phyloP scores from a whole-genome alignment of 2,113 vertebrate species.

The Coreoperca whiteheadi region DNA sequence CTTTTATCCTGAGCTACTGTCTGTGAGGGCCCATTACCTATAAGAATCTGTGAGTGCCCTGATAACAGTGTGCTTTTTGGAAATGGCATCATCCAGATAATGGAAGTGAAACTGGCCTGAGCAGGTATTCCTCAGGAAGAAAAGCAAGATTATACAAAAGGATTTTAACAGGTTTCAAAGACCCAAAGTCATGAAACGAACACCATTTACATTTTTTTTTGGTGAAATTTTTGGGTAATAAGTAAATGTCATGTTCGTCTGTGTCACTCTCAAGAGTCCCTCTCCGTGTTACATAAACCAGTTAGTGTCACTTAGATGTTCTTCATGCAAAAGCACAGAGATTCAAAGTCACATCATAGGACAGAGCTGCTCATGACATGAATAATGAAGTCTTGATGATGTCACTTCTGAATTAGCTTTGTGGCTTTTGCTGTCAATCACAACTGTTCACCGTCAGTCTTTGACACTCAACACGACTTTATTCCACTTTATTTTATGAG shows the following conservation, averaged over 20 bases:
- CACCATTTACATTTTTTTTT: background rate
- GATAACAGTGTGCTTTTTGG: conserved; percentile 37
- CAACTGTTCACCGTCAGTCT: background rate
- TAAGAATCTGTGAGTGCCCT: conserved; percentile 29
- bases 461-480: background rate
- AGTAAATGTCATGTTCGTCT: background rate
- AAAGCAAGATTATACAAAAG: conserved; percentile 3
- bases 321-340: conserved; percentile 11
- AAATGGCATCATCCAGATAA: conserved; percentile 58
- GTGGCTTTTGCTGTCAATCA: conserved; percentile 1
- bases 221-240: too few species aligned
- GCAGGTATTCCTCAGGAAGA: conserved; percentile 3
- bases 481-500: conserved; percentile 15
- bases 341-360: conserved; percentile 20
- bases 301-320: conserved; percentile 31
- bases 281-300: conserved; percentile 34
- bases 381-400: conserved; percentile 17
- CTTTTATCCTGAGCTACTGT: conserved; percentile 4
- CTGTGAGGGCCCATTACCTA: conserved; percentile 35
- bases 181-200: background rate
- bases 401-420: conserved; percentile 3
- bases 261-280: conserved; percentile 43
- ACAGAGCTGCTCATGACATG: conserved; percentile 1
- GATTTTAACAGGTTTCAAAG: conserved; percentile 3
- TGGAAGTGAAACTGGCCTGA: conserved; percentile 27